Evolutionary conservation across 1,140 invertebrate species (phyloP), one percentile per base, ranked within the genome.

Genomic region (Drosophila lini): DNA sequence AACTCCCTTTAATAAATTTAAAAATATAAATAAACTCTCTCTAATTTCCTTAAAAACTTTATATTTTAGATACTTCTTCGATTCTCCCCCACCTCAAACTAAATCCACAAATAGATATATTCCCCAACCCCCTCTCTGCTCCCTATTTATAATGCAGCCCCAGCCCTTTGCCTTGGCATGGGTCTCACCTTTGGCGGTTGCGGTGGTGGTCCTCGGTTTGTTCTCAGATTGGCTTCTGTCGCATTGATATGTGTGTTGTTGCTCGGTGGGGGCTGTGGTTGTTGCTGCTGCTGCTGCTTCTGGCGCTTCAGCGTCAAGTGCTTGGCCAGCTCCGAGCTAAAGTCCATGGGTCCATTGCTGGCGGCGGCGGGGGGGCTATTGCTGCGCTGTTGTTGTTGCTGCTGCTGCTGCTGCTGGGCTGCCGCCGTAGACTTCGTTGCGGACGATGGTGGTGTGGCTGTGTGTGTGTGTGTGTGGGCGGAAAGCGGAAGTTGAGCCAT

Each of bases 171-270:
- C 68, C 58, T 74, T 45, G 36, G 34, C 55, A 47, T 44, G 38
- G 41, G 36, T 36, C 56, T 81, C 75, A 88, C 83, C 83, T 89
- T 80, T 79, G 92, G 92, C 60, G 92, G 92, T 69, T 92, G 92
- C 68, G 92, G 92, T 77, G 92, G 92, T 67, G 92, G 92, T 80
- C 92, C 92, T 50, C 92, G 80, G 78, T 92, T 92, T 73, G 90
- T 92, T 81, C 78, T 86, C 76, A 92, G 80, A 79, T 91, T 91
- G 34, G 90, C 91, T 78, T 91, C 92, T n/a, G 92, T 91, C 58
- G 90, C 90, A 85, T 92, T 92, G 77, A 90, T 80, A 75, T 90
- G 91, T 68, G 69, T 70, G 85, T 50, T 67, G 79, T 47, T 76
- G 44, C 38, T 31, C 16, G 63, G 13, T 9, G 68, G 48, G 38